phyloP scores from a whole-genome alignment of 2,888 invertebrate species.

The Drepanosiphum platanoidis region DNA sequence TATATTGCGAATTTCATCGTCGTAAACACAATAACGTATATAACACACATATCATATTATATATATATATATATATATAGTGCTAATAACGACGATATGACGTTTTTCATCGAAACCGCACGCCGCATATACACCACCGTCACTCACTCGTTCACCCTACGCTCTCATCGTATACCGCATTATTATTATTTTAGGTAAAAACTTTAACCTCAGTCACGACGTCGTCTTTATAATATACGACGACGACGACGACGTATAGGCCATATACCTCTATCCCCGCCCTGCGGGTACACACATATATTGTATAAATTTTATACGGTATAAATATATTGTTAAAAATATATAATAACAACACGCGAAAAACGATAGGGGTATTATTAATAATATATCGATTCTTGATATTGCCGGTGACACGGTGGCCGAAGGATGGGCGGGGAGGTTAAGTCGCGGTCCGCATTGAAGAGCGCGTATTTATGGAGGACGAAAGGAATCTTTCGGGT shows the following conservation, averaged over 20 bases:
- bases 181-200: constrained; percentile 25
- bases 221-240: not conserved
- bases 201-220: constrained; percentile 11
- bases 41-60: not conserved
- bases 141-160: not conserved
- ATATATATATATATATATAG: constrained; percentile 4
- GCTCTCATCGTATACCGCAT: not conserved
- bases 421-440: not conserved
- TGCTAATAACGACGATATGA: constrained; percentile 24
- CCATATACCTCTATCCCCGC: not conserved
- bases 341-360: not conserved
- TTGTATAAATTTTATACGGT: not conserved
- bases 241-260: not conserved
- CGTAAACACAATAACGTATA: constrained; percentile 5
- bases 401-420: not conserved
- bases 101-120: constrained; percentile 10
- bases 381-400: not conserved
- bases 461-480: not conserved
- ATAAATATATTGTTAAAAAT: not conserved
- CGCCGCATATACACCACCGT: not conserved
- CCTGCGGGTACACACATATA: not conserved
- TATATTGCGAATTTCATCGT: constrained; percentile 33
- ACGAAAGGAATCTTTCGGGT: constrained; percentile 8
- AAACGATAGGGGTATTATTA: not conserved
- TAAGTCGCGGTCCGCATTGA: not conserved